Base-by-base conservation (phyloP, 1,140 invertebrate species). In the Drosophila mayri region DNA sequence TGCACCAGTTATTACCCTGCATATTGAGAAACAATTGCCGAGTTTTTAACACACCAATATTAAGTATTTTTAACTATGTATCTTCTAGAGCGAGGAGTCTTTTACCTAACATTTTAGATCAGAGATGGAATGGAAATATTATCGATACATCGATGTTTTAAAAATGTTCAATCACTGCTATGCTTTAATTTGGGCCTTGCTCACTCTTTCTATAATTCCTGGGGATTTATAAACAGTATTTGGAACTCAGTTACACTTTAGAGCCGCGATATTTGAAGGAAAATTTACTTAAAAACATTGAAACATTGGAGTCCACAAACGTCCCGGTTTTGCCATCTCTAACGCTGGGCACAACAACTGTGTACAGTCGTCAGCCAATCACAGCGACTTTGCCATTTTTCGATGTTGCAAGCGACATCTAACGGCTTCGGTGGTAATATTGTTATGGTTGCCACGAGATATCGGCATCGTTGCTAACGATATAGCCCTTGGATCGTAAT, bases 361-460 rank as follows among this genome's bases (percentile, higher is more conserved):
- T 76, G 85, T 90, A 90, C 85, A 85, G 22, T 47, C 44, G 84
- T 86, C 79, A 38, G 57, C 90, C 90, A 91, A 91, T 91, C 90
- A 82, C 79, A 91, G 76, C 49, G 30, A 41, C 12, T 60, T 67
- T 91, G 91, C 60, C 72, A 91, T 86, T 83, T 81, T 44, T 60
- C 52, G 63, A 28, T 66, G 81, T 16, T 60, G 68, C 63, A 63
- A 70, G 85, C 81, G 90, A 68, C 90, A 35, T 66, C 90, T 91
- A 64, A 58, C 67, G 86, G 66, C 38, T 76, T 44, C 16, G 1
- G 54, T 18, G 78, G 55, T 58, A 49, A 40, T 30, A 14, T 55
- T 11, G 28, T 32, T 57, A 80, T 41, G 68, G 76, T 75, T 81
- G 76, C 62, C 49, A 52, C n/a, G 7, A 47, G 11, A 54, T 55